A percentile compares a stretch with the other conserved stretches of the same genome.
These are phyloP conservation scores for Cygnus atratus DNA, from an alignment of 2,113 vertebrate genomes.

Conservation along the genomic window DNA sequence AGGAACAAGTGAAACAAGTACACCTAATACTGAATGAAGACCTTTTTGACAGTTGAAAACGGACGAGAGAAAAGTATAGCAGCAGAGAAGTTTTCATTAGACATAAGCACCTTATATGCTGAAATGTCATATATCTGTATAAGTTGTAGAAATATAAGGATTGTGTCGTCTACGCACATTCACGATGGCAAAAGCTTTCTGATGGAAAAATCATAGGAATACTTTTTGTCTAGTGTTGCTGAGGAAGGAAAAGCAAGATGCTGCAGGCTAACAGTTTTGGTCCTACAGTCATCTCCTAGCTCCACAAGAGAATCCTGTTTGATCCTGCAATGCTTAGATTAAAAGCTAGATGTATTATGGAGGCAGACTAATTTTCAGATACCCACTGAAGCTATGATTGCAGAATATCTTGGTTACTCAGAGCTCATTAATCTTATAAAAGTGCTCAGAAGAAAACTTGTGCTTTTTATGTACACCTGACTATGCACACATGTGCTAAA, in stretches of 20 bases:
- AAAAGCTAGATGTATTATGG: not conserved
- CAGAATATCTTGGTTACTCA: not conserved
- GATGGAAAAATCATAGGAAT: not conserved
- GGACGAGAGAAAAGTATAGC: not conserved
- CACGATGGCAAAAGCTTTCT: not conserved
- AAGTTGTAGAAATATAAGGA: not conserved
- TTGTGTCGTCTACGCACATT: not conserved
- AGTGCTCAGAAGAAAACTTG: not conserved
- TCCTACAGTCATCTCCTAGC: not conserved
- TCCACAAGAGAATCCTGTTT: not conserved
- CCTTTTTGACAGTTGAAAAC: not conserved
- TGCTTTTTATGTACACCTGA: not conserved
- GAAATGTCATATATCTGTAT: not conserved
- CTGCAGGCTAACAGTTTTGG: not conserved
- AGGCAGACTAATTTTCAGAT: not conserved
- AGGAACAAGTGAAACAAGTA: not conserved
- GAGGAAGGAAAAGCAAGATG: not conserved
- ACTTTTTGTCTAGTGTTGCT: not conserved
- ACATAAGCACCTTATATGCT: not conserved
- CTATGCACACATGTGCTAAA: not conserved
- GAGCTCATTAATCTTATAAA: not conserved
- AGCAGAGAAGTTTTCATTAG: not conserved
- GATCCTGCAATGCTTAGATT: not conserved
- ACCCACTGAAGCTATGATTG: not conserved
- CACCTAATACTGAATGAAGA: not conserved